A percentile compares a stretch with the other conserved stretches of the same genome.
These are phyloP conservation scores for Leptodactylus fallax DNA, from an alignment of 2,797 vertebrate genomes.

Conservation along the genomic window DNA sequence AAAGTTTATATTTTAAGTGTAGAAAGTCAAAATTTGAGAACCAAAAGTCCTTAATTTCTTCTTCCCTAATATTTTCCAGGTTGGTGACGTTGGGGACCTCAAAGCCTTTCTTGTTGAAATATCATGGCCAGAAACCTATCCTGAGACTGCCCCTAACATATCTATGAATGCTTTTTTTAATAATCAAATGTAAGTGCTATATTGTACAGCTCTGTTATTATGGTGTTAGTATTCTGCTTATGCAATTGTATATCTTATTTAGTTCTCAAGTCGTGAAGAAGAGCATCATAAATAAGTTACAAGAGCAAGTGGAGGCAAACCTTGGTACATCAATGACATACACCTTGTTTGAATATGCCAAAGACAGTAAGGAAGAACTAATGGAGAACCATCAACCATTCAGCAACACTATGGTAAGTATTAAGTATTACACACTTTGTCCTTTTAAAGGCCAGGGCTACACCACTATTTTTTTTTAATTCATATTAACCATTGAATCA, in stretches of 20 bases:
- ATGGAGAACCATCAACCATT: constrained; percentile 92
- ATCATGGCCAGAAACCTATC: constrained; percentile 92
- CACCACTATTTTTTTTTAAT: no score
- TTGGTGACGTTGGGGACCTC: constrained; percentile 89
- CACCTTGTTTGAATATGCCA: constrained; percentile 95
- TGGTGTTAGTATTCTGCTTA: constrained; percentile 8
- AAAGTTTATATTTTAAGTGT: no score
- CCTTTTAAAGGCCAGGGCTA: neutral
- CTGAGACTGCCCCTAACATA: constrained; percentile 88
- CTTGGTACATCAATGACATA: constrained; percentile 96
- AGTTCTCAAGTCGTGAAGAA: constrained; percentile 83
- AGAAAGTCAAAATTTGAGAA: neutral
- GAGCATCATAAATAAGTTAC: constrained; percentile 84
- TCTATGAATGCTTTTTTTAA: constrained; percentile 96
- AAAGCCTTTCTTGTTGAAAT: constrained; percentile 94
- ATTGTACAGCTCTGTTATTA: constrained; percentile 25
- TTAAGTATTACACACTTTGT: constrained; percentile 70
- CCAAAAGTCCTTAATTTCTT: neutral
- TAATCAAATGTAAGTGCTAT: constrained; percentile 87
- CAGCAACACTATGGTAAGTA: constrained; percentile 80
- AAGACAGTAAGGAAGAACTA: constrained; percentile 90
- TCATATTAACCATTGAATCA: no score
- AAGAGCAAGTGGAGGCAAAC: constrained; percentile 89
- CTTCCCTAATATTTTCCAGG: constrained; percentile 71
- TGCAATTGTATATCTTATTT: constrained; percentile 32